These are phyloP conservation scores for Channa striata DNA, from an alignment of 2,797 vertebrate species.

Conservation along the genomic window DNA sequence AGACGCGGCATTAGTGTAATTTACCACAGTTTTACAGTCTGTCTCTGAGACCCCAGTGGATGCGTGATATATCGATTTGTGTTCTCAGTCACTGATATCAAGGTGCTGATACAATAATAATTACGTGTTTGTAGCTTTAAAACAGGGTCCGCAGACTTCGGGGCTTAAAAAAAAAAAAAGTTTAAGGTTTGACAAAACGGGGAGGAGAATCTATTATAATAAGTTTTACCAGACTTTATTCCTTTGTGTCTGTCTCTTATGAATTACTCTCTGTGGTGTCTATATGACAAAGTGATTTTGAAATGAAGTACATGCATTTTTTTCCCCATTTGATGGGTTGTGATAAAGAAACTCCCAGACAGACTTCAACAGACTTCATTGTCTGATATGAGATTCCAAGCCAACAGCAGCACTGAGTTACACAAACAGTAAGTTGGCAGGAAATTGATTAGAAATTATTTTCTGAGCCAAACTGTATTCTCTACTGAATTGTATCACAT, in stretches of 20 bases:
- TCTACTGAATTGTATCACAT: not conserved
- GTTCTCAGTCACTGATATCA: too few species aligned
- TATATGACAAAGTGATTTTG: not conserved
- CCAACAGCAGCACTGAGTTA: not conserved
- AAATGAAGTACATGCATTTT: not conserved
- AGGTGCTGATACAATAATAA: not conserved
- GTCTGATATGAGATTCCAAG: not conserved
- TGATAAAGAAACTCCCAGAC: slow-evolving; percentile 7
- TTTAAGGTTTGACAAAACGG: not conserved
- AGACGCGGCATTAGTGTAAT: too few species aligned
- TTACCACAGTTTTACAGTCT: too few species aligned
- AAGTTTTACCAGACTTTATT: not conserved
- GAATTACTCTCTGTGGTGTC: not conserved
- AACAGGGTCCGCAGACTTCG: not conserved
- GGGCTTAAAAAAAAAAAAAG: not conserved
- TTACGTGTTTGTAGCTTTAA: not conserved
- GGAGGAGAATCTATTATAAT: not conserved
- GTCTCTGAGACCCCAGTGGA: not conserved
- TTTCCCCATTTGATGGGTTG: not conserved
- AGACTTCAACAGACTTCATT: not conserved
- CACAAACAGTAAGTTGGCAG: slow-evolving; percentile 5
- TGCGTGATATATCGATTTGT: too few species aligned
- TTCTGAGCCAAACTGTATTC: not conserved
- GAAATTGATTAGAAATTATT: not conserved
- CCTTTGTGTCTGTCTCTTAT: not conserved